Evolutionary conservation across 1,140 invertebrate genomes (phyloP), one percentile per base, ranked within the genome.

Genomic region (Brachionus rubens): DNA sequence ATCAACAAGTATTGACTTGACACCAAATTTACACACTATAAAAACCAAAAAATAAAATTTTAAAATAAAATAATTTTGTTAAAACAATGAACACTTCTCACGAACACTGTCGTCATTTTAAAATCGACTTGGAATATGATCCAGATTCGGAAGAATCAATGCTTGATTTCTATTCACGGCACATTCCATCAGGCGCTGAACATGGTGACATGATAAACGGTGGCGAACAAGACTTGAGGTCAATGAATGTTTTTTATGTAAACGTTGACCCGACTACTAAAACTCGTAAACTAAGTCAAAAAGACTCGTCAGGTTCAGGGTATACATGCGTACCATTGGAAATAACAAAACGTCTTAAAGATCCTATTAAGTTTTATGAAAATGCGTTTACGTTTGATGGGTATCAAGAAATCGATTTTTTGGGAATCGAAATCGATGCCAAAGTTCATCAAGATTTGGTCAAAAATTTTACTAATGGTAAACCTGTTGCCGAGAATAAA

Each of bases 381-480:
- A 19, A 21, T 21, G 40, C 65, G 33, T 70, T 70, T 33, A 24
- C 21, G 6, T 70, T 70, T 46, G 14, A 70, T 21, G 14, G 3
- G 1, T 70, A 70, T 36, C n/a, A 47, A 6, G 65, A 70, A 70
- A 33, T 70, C 19, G 65, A 70, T 19, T 70, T 70, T 19, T 70
- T 28, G 1, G 65, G 65, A 21, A 70, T 70, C 7, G 65, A 70
- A 50, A 46, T 70, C 0, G 65, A 70, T 21, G 26, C 65, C 3
- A 0, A 46, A 7, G 65, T 19, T 9, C 65, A 70, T 40, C 16
- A 26, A 24, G 24, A 47, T 7, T 36, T 70, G 10, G 36, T 70
- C 19, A 70, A 50, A 33, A 24, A 46, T 26, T 33, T 48, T 14
- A 70, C 65, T 33, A 33, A 33, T 48, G 65, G 65, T 28, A 21